phyloP scores from a whole-genome alignment of 2,888 invertebrate species.

The Congeria kusceri region DNA sequence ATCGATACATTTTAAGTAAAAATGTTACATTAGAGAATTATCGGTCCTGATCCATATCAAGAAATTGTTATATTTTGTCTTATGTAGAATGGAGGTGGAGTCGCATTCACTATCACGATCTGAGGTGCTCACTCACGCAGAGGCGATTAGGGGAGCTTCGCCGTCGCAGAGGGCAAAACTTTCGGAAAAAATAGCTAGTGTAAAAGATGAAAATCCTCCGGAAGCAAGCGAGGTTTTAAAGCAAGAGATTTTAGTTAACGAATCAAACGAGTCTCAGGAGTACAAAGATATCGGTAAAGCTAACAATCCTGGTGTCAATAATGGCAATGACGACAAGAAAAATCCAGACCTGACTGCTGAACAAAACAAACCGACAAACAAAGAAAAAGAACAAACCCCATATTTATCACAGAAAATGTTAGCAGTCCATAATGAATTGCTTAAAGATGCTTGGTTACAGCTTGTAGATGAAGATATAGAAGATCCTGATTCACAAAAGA shows the following conservation, averaged over 20 bases:
- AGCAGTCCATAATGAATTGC: slow-evolving; percentile 21
- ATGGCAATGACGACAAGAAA: background rate
- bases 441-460: slow-evolving; percentile 27
- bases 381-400: slow-evolving; percentile 10
- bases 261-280: background rate
- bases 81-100: slow-evolving; percentile 1
- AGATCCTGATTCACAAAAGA: background rate
- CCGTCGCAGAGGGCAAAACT: slow-evolving; percentile 3
- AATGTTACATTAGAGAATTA: too few species aligned
- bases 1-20: too few species aligned
- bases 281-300: background rate
- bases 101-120: slow-evolving; percentile 42
- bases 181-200: slow-evolving; percentile 1
- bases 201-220: background rate
- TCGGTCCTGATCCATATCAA: too few species aligned
- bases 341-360: too few species aligned
- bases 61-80: background rate
- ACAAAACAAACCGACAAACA: background rate
- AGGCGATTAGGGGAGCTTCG: slow-evolving; percentile 7
- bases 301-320: background rate
- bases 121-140: slow-evolving; percentile 28
- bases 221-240: too few species aligned
- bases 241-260: too few species aligned
- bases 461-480: slow-evolving; percentile 15
- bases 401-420: slow-evolving; percentile 43